Evolutionary conservation across 2,797 vertebrate species (phyloP).

Genomic region (Microtus obscurus): DNA sequence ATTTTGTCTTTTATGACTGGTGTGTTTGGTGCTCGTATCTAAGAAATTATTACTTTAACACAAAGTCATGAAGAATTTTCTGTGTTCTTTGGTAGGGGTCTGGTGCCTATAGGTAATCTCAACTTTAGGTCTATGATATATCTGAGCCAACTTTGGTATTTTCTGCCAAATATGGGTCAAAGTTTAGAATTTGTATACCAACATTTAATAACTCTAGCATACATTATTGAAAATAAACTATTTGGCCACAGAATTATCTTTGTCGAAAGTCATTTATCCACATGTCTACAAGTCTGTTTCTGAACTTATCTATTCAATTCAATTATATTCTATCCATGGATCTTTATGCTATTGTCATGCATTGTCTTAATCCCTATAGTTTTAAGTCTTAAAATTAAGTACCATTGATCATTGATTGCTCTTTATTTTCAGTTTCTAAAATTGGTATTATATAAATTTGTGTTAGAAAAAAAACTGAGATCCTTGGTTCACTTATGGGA

Average conservation of each 20-base stretch:
- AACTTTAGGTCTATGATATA: constrained; percentile 14
- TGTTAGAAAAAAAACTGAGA: not conserved
- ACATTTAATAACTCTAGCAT: not conserved
- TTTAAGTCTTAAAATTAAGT: not conserved
- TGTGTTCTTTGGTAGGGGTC: not conserved
- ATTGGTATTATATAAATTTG: not conserved
- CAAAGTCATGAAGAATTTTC: not conserved
- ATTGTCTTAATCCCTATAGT: not conserved
- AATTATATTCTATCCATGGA: not conserved
- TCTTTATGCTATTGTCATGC: not conserved
- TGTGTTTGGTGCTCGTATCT: not conserved
- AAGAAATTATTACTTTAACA: not conserved
- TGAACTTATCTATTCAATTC: not conserved
- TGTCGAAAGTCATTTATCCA: not conserved
- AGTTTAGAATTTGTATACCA: not conserved
- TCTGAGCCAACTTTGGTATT: constrained; percentile 3
- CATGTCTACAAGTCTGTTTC: not conserved
- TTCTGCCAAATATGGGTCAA: not conserved
- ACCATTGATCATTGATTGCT: not conserved
- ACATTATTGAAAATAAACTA: not conserved
- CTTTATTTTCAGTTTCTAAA: not conserved
- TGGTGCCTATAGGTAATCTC: not conserved
- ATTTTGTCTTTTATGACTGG: constrained; percentile 21
- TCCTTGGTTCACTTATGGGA: constrained; percentile 5
- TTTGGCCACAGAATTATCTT: not conserved